Evolutionary conservation across 2,888 invertebrate genomes (phyloP), one percentile per base, ranked within the genome.

Genomic region (Lasioglossum oenotherae): DNA sequence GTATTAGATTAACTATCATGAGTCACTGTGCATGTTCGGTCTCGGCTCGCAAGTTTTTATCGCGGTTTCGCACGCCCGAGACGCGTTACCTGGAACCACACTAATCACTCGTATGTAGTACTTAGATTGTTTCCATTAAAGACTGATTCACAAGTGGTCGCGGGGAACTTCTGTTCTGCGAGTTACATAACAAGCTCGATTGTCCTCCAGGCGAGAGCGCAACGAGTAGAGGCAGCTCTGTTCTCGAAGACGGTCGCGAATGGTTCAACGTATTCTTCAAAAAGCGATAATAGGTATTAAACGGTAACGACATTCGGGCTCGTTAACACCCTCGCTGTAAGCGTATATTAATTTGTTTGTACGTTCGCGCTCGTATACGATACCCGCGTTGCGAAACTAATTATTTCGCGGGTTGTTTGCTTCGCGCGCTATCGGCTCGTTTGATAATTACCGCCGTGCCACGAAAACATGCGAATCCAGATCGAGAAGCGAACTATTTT

Each of bases 71-170:
- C 60, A 27, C 31, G 64, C 16, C 14, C 31, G 12, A 14, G 27
- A 27, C 67, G 67, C 67, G 31, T 35, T 67, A 67, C 67, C 67
- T 67, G 19, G 67, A 67, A 67, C 8, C 35, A 19, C 35, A 16
- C 35, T 67, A 67, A 67, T 67, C 67, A 19, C 67, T 16, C 31
- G 8, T 19, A 31, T 31, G 31, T 31, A 1, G 31, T 31, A 31
- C 67, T 35, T 35, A 35, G 35, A 67, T 35, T 67, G 35, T 67
- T 35, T 35, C 31, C 67, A 67, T 67, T 67, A 67, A 67, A 67
- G 67, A 67, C 31, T 67, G 67, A 67, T 67, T 67, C 67, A 67
- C 67, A 67, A 35, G 31, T 35, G 67, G 16, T 35, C 8, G 67
- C 67, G 14, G 16, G 35, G 35, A 35, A 67, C 19, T 31, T 8